These are phyloP conservation scores for Graptemys geographica DNA, from an alignment of 2,797 vertebrate species.

Conservation along the genomic window DNA sequence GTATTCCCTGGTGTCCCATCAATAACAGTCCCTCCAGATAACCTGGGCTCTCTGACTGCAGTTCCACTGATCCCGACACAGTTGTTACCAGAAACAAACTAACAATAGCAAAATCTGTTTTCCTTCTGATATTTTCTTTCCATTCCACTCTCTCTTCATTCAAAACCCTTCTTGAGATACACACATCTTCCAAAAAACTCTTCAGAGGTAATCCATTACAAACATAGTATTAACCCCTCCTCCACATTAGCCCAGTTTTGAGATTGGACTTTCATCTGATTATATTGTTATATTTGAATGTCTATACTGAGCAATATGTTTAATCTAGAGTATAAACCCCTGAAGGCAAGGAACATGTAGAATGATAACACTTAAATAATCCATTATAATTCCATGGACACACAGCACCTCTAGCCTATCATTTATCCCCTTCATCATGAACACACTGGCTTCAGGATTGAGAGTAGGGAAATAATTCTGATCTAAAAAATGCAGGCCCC, in stretches of 20 bases:
- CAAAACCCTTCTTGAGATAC: fast-evolving
- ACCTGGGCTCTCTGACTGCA: neutral
- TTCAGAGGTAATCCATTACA: fast-evolving
- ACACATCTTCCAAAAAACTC: neutral
- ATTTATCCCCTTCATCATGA: neutral
- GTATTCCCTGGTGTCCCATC: neutral
- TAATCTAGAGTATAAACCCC: neutral
- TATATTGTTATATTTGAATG: neutral
- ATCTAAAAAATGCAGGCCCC: neutral
- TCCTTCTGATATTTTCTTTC: neutral
- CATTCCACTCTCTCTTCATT: neutral
- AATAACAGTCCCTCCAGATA: neutral
- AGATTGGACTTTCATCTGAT: neutral
- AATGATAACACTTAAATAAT: neutral
- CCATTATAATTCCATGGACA: neutral
- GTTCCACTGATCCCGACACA: neutral
- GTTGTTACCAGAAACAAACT: neutral
- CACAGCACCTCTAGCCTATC: neutral
- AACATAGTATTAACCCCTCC: neutral
- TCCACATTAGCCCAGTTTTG: neutral
- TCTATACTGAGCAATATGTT: neutral
- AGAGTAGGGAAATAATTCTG: neutral
- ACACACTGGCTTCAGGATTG: neutral
- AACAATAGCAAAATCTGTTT: fast-evolving
- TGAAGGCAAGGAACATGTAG: neutral